A percentile compares a stretch with the other conserved stretches of the same genome.
These are phyloP conservation scores for Geotrupes spiniger DNA, from an alignment of 2,888 invertebrate species.

Conservation along the genomic window DNA sequence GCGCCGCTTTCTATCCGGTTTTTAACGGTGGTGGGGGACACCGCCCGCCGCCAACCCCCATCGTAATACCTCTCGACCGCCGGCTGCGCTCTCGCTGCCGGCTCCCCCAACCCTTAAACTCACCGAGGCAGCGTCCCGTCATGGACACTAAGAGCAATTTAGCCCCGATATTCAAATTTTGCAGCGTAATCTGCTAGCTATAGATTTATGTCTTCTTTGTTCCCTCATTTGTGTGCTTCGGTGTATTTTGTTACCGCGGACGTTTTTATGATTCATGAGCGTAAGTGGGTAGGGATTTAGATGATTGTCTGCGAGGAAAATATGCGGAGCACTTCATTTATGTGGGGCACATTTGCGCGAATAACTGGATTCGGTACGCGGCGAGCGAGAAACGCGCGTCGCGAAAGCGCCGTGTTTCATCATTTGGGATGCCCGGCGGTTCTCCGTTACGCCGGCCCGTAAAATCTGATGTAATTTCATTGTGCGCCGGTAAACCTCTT, in stretches of 20 bases:
- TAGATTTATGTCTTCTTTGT: constrained; percentile 35
- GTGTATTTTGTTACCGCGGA: constrained; percentile 11
- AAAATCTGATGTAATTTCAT: no score
- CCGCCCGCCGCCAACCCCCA: constrained; percentile 18
- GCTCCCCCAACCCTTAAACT: constrained; percentile 15
- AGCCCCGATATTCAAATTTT: constrained; percentile 36
- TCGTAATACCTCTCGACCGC: constrained; percentile 23
- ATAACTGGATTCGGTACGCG: neutral
- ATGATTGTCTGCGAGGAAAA: neutral
- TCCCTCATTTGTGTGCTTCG: constrained; percentile 25
- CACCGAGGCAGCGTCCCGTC: constrained; percentile 20
- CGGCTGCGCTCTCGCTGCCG: constrained; percentile 25
- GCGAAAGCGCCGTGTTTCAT: no score
- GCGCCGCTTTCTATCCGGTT: constrained; percentile 17
- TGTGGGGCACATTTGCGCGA: neutral
- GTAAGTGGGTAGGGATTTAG: constrained; percentile 2
- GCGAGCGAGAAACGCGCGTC: neutral
- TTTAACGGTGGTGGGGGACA: constrained; percentile 8
- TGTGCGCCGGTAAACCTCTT: no score
- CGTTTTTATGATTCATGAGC: constrained; percentile 6
- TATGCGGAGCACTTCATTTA: constrained; percentile 4
- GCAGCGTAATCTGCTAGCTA: constrained; percentile 33
- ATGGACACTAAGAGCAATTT: constrained; percentile 33
- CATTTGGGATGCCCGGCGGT: no score
- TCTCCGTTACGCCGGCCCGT: no score